These are phyloP conservation scores for Cheilosia impressa DNA, from an alignment of 2,888 invertebrate species.

Conservation along the genomic window DNA sequence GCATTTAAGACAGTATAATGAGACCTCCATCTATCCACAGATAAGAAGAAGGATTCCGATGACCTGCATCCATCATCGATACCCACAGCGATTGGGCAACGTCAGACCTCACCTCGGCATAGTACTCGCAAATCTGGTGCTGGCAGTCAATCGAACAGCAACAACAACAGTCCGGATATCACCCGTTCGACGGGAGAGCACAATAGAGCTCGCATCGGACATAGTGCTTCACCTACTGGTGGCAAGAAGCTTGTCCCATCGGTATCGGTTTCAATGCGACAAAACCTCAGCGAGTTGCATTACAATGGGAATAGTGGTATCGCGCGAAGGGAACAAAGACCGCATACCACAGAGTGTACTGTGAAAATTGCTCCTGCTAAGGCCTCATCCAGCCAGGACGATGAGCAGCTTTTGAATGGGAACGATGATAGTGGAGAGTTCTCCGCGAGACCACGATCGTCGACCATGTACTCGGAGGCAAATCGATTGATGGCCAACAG, in stretches of 20 bases:
- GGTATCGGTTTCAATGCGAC: slow-evolving; percentile 81
- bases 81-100: slow-evolving; percentile 44
- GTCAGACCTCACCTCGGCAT: slow-evolving; percentile 71
- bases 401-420: slow-evolving; percentile 49
- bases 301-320: slow-evolving; percentile 77
- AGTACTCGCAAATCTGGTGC: slow-evolving; percentile 59
- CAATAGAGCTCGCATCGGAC: slow-evolving; percentile 37
- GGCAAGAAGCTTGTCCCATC: slow-evolving; percentile 79
- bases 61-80: slow-evolving; percentile 76
- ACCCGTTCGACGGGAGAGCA: slow-evolving; percentile 44
- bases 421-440: slow-evolving; percentile 62
- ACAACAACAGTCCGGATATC: slow-evolving; percentile 72
- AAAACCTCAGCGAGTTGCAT: slow-evolving; percentile 81
- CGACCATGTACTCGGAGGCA: slow-evolving; percentile 80
- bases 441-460: slow-evolving; percentile 78
- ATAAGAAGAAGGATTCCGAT: slow-evolving; percentile 82
- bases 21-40: slow-evolving; percentile 73
- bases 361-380: slow-evolving; percentile 73
- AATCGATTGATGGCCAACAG: slow-evolving; percentile 37
- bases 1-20: slow-evolving; percentile 1
- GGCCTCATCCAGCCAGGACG: slow-evolving; percentile 44
- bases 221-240: slow-evolving; percentile 60
- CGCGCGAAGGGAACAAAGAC: slow-evolving; percentile 60
- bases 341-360: slow-evolving; percentile 79
- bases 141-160: slow-evolving; percentile 75